Evolutionary conservation across 2,888 invertebrate genomes (phyloP), one percentile per base, ranked within the genome.

Genomic region (Eupithecia abbreviata): DNA sequence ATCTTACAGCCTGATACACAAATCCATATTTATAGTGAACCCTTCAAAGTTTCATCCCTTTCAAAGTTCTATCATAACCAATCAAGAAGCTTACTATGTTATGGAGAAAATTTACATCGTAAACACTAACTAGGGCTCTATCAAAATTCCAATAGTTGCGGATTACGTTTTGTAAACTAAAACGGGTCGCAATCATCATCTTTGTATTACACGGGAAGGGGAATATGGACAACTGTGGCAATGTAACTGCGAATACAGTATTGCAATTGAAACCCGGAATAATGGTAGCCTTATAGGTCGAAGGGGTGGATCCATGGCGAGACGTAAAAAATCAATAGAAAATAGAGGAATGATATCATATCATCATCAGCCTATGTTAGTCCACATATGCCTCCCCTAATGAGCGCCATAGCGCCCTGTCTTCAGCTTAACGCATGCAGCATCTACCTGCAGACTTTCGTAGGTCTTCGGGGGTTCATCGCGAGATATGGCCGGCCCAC

Each of bases 81-180:
- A 94, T 93, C 93, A 94, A 91, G 91, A 90, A 92, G 94, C 91
- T 93, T 94, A 78, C 72, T 92, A 94, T 93, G 91, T 93, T 94
- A 94, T 94, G 94, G 94, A 87, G 87, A 91, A 84, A 91, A 94
- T 95, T 95, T 94, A 93, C 95, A 94, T 94, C 92, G 91, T 94
- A 95, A 95, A 94, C 94, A 93, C 89, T 91, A 92, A 90, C 88
- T 90, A 89, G 89, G 87, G 80, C 71, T 88, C 86, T 92, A 88
- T 87, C 88, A 89, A 90, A 91, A 90, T 91, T 90, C 89, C 92
- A 90, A 94, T 93, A 95, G 94, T 94, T 93, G 90, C 91, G 94
- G 95, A 94, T 95, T 95, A 95, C 94, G 94, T 95, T 95, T 94
- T 93, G 94, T 94, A 94, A 94, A 95, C 94, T 94, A 88, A 92